These are phyloP conservation scores for Drosophila neutralis DNA, from an alignment of 2,888 invertebrate genomes.

Conservation along the genomic window DNA sequence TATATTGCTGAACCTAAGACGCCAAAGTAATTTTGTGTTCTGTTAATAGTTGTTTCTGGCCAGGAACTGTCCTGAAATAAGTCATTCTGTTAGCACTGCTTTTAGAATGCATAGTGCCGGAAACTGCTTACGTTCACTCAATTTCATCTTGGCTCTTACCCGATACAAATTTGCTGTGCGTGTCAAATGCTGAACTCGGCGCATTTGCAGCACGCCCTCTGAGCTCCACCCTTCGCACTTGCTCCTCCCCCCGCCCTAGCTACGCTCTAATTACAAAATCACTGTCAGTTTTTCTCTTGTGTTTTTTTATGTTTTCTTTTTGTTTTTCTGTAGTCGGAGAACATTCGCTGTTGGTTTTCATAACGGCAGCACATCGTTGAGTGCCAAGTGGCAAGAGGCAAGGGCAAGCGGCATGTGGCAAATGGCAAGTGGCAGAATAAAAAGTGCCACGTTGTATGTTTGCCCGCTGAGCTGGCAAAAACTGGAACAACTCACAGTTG, in stretches of 20 bases:
- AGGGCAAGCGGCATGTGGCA: constrained; percentile 31
- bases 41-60: not conserved
- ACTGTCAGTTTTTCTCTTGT: constrained; percentile 46
- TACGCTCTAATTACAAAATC: constrained; percentile 62
- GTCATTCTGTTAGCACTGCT: not conserved
- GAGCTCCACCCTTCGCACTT: not conserved
- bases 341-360: constrained; percentile 54
- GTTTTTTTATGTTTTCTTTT: constrained; percentile 9
- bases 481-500: constrained; percentile 49
- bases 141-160: not conserved
- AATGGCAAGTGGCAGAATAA: constrained; percentile 40
- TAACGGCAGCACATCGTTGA: constrained; percentile 60
- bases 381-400: constrained; percentile 43
- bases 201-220: constrained; percentile 33
- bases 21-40: not conserved
- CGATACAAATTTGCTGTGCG: constrained; percentile 64
- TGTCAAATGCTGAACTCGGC: constrained; percentile 66
- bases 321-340: constrained; percentile 19
- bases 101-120: not conserved
- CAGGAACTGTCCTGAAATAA: not conserved
- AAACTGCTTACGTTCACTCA: constrained; percentile 9
- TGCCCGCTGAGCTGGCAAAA: constrained; percentile 66
- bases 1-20: not conserved
- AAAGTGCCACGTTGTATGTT: constrained; percentile 70
- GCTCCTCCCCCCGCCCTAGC: not conserved